Evolutionary conservation across 2,888 invertebrate species (phyloP).

Genomic region (Ophioninae sp.): DNA sequence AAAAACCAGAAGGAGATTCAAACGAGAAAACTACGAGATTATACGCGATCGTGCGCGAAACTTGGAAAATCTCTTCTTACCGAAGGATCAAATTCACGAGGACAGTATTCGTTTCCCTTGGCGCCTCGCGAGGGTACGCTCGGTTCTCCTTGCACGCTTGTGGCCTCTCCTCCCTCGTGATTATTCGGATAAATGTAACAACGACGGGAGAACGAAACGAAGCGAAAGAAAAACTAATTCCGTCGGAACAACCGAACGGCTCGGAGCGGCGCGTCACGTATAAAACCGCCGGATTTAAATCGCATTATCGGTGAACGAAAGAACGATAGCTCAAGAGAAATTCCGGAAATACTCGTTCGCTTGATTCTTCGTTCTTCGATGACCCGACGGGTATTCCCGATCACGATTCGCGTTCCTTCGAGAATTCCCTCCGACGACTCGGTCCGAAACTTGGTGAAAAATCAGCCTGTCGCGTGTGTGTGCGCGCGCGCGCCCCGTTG

Average conservation of each 20-base stretch:
- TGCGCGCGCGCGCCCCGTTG: too few species aligned
- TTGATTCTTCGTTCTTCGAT: not conserved
- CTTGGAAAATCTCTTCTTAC: not conserved
- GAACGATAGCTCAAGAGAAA: not conserved
- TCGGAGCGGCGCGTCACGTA: not conserved
- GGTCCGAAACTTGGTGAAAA: not conserved
- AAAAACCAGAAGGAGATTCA: not conserved
- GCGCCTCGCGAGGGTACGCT: not conserved
- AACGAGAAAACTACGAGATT: not conserved
- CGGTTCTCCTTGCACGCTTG: not conserved
- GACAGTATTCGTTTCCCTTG: not conserved
- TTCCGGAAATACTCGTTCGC: not conserved
- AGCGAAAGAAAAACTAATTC: not conserved
- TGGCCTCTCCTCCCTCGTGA: not conserved
- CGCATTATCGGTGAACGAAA: not conserved
- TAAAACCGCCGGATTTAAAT: not conserved
- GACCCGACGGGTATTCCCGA: not conserved
- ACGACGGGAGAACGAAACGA: not conserved
- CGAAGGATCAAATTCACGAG: not conserved
- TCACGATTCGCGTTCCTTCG: not conserved
- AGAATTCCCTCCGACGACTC: not conserved
- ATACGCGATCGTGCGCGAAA: not conserved
- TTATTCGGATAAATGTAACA: not conserved
- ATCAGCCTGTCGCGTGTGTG: too few species aligned
- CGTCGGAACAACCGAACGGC: not conserved